Base-by-base conservation (phyloP, 2,888 invertebrate genomes). In the Cheilosia vulpina region DNA sequence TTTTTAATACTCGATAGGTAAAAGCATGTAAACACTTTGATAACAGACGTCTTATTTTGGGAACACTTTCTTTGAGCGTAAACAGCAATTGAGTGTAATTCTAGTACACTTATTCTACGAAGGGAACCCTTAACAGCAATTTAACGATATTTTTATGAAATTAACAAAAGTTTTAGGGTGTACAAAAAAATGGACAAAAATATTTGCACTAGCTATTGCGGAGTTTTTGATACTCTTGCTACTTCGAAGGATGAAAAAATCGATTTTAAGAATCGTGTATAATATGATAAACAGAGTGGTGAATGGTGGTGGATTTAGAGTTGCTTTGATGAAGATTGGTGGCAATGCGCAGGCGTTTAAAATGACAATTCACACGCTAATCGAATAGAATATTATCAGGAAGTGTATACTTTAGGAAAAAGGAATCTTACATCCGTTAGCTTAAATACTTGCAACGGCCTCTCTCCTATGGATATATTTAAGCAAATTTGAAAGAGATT, bases 21-120 rank as follows among this genome's bases (percentile, higher is more conserved):
- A 31, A 31, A 31, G 31, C 80, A 80, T 84, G 75, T 76, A 84
- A 84, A 84, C 84, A 84, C 43, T 75, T 80, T 84, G 84, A 80
- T 84, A 80, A 76, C 55, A 65, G 24, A 75, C 19, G 34, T 60
- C 4, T 52, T 58, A 50, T 11, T 43, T 62, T 62, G 6, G 69
- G 19, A 0, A 27, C 55, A 53, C 79, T 57, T 69, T 65, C 47
- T 55, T 38, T 45, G 19, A 34, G 4, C 9, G 38, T 31, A 5
- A 47, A 34, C 4, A 57, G 6, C n/a, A 6, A 11, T 19, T 55
- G 7, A 4, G 2, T n/a, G 15, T 11, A 15, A 13, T 41, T 62
- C 11, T 52, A 43, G 15, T 27, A 24, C 50, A 13, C 24, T 50
- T 52, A 60, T 19, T 3, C 15, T 52, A 52, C 17, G 11, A 15